Evolutionary conservation across 2,797 vertebrate genomes (phyloP).

Genomic region (Thaleichthys pacificus): DNA sequence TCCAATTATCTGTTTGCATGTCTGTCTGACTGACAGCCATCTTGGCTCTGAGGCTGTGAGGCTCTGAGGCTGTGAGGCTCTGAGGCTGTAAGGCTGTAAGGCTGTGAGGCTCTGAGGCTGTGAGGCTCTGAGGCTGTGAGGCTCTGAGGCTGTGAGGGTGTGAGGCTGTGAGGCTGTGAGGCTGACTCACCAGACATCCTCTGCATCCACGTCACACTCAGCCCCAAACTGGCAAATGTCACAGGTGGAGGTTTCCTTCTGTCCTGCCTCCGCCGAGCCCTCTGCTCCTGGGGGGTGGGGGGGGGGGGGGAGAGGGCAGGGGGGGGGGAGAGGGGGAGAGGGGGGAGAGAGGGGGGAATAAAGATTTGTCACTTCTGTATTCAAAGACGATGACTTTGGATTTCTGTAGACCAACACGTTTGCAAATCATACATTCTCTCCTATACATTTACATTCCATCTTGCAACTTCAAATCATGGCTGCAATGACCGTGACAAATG

Average conservation of each 20-base stretch:
- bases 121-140: too few species aligned
- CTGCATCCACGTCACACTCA: slow-evolving; percentile 97
- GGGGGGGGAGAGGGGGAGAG: background rate
- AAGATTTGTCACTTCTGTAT: background rate
- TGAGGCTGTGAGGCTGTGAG: too few species aligned
- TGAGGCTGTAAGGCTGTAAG: too few species aligned
- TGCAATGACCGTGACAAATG: too few species aligned
- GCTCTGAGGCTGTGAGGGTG: too few species aligned
- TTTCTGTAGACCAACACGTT: background rate
- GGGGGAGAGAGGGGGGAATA: background rate
- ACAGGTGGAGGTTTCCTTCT: slow-evolving; percentile 97
- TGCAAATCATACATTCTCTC: background rate
- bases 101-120: too few species aligned
- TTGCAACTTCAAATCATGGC: too few species aligned
- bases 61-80: too few species aligned
- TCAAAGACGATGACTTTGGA: background rate
- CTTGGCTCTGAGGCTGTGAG: too few species aligned
- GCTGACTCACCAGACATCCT: slow-evolving; percentile 91
- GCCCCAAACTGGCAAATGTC: slow-evolving; percentile 99
- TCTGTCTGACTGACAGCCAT: too few species aligned
- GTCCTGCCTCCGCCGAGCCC: slow-evolving; percentile 93
- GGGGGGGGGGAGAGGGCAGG: slow-evolving; percentile 3
- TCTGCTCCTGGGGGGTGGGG: slow-evolving; percentile 80
- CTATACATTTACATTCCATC: too few species aligned
- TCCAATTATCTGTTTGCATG: too few species aligned